These are phyloP conservation scores for Callimorpha dominula DNA, from an alignment of 2,888 invertebrate species.

Conservation along the genomic window DNA sequence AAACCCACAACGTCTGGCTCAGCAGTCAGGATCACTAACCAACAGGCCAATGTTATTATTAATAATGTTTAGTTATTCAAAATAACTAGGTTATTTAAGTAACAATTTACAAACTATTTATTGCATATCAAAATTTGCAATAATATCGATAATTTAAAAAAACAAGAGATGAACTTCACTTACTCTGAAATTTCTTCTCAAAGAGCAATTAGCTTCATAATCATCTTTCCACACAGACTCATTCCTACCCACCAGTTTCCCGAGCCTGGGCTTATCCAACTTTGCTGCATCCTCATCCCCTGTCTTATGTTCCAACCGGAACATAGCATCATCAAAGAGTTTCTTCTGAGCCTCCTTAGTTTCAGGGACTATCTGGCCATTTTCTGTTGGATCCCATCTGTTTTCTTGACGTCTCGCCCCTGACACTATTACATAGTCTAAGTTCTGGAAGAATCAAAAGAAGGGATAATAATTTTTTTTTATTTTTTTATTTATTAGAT, in stretches of 20 bases:
- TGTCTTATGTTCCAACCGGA: constrained; percentile 96
- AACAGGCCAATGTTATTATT: too few species aligned
- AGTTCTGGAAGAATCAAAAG: constrained; percentile 89
- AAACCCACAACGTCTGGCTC: too few species aligned
- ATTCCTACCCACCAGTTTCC: constrained; percentile 91
- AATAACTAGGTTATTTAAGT: too few species aligned
- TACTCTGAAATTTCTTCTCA: constrained; percentile 95
- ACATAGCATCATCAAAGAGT: constrained; percentile 99
- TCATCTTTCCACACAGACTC: constrained; percentile 96
- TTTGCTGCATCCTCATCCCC: constrained; percentile 92
- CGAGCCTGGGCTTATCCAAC: constrained; percentile 90
- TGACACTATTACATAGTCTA: constrained; percentile 98
- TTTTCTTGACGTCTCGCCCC: constrained; percentile 99
- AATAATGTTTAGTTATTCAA: too few species aligned
- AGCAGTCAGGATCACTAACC: too few species aligned
- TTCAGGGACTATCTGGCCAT: constrained; percentile 97
- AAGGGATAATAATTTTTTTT: too few species aligned
- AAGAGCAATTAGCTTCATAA: constrained; percentile 95
- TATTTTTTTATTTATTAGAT: too few species aligned
- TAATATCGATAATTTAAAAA: not conserved
- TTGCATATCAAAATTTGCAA: too few species aligned
- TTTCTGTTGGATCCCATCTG: constrained; percentile 98
- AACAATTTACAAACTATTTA: not conserved
- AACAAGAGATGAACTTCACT: constrained; percentile 47
- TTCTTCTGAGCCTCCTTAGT: constrained; percentile 96